phyloP scores from a whole-genome alignment of 1,140 invertebrate species.

The Zaprionus taronus region DNA sequence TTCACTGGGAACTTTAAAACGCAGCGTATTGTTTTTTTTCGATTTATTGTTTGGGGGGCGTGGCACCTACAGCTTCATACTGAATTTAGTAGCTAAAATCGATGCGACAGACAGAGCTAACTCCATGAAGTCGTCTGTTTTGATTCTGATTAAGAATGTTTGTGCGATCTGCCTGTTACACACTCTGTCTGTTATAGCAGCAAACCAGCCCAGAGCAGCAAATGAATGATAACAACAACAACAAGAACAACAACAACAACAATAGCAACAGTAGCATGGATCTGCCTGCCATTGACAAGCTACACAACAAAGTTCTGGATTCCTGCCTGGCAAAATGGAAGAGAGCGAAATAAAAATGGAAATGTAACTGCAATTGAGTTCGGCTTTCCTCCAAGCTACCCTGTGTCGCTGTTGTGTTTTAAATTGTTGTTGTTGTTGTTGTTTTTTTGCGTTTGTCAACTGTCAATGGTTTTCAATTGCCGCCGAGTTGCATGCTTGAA shows the following conservation, averaged over 20 bases:
- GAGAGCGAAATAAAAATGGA: conserved; percentile 51
- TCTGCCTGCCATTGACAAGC: conserved; percentile 67
- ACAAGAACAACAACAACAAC: conserved; percentile 39
- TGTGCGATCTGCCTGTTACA: background rate
- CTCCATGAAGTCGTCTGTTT: background rate
- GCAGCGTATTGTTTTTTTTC: too few relatives aligned
- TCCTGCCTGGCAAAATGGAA: background rate
- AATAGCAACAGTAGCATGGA: background rate
- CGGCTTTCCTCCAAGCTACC: conserved; percentile 43
- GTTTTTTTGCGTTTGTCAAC: conserved; percentile 67
- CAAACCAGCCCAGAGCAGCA: conserved; percentile 34
- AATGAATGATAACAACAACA: conserved; percentile 68
- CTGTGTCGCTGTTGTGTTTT: conserved; percentile 1
- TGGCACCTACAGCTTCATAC: background rate
- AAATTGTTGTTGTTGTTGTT: conserved; percentile 40
- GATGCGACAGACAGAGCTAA: background rate
- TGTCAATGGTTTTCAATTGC: conserved; percentile 82
- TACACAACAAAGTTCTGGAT: conserved; percentile 58
- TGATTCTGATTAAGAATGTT: background rate
- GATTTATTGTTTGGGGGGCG: background rate
- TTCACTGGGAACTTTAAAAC: too few relatives aligned
- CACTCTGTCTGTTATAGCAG: background rate
- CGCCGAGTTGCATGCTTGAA: conserved; percentile 81
- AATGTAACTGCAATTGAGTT: conserved; percentile 81
- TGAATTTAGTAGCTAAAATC: background rate